These are phyloP conservation scores for Erpornis zantholeuca DNA, from an alignment of 2,113 vertebrate genomes.

Conservation along the genomic window DNA sequence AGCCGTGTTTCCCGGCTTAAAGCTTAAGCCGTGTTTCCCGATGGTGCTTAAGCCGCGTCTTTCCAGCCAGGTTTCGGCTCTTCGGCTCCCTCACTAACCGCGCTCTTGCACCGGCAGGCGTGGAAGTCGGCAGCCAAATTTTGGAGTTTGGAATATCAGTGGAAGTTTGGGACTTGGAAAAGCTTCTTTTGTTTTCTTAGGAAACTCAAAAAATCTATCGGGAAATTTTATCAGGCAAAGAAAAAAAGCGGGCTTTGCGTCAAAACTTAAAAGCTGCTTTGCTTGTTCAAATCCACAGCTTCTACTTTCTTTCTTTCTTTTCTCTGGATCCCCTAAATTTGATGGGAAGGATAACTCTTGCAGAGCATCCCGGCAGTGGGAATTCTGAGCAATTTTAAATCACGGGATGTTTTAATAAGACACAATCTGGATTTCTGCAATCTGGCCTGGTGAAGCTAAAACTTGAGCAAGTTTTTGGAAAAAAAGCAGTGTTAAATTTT, in stretches of 20 bases:
- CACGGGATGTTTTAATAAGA: background rate
- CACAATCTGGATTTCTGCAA: background rate
- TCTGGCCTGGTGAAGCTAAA: background rate
- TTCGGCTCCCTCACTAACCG: background rate
- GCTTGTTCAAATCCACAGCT: background rate
- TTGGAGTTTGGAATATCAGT: background rate
- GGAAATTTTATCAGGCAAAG: background rate
- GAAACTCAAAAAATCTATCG: background rate
- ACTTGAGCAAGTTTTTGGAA: background rate
- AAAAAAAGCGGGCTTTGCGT: background rate
- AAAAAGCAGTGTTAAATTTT: background rate
- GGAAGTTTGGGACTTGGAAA: background rate
- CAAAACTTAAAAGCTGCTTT: background rate
- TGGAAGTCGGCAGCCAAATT: background rate
- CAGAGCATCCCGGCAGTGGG: background rate
- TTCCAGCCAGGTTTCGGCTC: background rate
- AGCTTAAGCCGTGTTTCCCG: accelerated
- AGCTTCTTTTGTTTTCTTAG: accelerated
- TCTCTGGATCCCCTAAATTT: background rate
- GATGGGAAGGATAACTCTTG: background rate
- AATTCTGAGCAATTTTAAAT: background rate
- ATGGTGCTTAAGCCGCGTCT: background rate
- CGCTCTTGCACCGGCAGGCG: background rate
- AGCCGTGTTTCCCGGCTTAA: accelerated
- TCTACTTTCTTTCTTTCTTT: background rate